phyloP scores from a whole-genome alignment of 2,113 vertebrate species.

The Tachycineta bicolor region DNA sequence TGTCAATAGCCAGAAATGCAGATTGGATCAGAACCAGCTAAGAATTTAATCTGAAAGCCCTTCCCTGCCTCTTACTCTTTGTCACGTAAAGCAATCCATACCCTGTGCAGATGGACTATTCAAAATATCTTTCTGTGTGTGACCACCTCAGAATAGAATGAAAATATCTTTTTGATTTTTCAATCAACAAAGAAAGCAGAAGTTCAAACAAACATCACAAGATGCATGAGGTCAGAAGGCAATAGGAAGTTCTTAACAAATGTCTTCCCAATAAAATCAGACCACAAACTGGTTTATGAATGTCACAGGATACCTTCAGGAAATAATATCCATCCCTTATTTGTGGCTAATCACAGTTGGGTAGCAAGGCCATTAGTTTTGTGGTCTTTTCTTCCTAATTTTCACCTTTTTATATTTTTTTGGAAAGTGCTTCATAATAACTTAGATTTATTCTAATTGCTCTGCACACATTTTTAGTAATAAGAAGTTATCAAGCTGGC shows the following conservation, averaged over 20 bases:
- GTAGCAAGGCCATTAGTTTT: neutral
- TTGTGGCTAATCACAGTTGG: neutral
- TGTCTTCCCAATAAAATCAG: neutral
- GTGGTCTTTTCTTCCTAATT: neutral
- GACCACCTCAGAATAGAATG: neutral
- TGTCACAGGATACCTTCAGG: neutral
- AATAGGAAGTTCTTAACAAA: neutral
- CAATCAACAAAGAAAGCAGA: neutral
- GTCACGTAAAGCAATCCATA: neutral
- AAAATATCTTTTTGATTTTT: neutral
- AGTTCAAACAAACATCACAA: neutral
- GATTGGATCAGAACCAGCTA: neutral
- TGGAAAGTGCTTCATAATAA: slow-evolving; percentile 1
- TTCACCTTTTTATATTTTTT: accelerated
- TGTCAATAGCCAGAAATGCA: neutral
- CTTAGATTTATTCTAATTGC: slow-evolving; percentile 63
- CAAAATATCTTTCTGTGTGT: neutral
- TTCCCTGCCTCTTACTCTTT: neutral
- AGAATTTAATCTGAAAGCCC: neutral
- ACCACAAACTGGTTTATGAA: neutral
- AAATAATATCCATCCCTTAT: neutral
- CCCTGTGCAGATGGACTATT: neutral
- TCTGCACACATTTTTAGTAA: slow-evolving; percentile 42
- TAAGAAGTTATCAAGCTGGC: slow-evolving; percentile 52
- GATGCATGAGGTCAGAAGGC: neutral